Percentiles rank a stretch among this genome's conserved stretches.
Evolutionary conservation across 2,113 vertebrate species (phyloP).

Genomic region (Dipodomys stephensi): DNA sequence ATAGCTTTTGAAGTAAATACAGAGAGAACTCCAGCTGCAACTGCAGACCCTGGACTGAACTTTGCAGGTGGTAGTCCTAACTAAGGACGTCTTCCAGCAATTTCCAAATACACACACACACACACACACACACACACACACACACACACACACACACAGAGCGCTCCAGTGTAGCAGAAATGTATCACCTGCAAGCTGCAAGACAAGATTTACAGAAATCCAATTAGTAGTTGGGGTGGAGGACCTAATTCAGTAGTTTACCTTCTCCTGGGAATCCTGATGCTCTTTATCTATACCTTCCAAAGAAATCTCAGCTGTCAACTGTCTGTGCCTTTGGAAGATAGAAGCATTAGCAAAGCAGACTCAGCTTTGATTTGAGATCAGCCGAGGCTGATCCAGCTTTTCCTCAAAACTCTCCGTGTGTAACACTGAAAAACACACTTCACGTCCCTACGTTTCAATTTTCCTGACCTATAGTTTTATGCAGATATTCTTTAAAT

Average conservation of each 20-base stretch:
- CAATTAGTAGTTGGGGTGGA: not conserved
- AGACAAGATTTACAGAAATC: constrained; percentile 10
- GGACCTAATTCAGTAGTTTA: not conserved
- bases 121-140: too few species aligned
- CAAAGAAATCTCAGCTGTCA: not conserved
- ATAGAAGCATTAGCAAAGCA: not conserved
- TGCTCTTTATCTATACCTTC: constrained; percentile 11
- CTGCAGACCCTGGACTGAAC: not conserved
- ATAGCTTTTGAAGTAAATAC: not conserved
- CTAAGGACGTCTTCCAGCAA: not conserved
- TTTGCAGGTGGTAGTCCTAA: not conserved
- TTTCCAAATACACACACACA: not conserved
- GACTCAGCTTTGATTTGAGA: not conserved
- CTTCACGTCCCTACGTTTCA: not conserved
- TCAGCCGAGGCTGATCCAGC: not conserved
- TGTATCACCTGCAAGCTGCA: constrained; percentile 3
- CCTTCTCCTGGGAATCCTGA: not conserved
- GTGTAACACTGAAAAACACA: not conserved
- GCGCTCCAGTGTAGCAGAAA: not conserved
- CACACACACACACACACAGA: too few species aligned
- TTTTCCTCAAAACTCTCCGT: not conserved
- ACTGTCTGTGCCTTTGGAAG: not conserved
- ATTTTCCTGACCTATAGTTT: not conserved
- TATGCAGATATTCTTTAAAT: not conserved
- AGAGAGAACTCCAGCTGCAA: not conserved